Conservation (phyloP, 2,113 vertebrate genomes). For the Pedetes capensis region DNA sequence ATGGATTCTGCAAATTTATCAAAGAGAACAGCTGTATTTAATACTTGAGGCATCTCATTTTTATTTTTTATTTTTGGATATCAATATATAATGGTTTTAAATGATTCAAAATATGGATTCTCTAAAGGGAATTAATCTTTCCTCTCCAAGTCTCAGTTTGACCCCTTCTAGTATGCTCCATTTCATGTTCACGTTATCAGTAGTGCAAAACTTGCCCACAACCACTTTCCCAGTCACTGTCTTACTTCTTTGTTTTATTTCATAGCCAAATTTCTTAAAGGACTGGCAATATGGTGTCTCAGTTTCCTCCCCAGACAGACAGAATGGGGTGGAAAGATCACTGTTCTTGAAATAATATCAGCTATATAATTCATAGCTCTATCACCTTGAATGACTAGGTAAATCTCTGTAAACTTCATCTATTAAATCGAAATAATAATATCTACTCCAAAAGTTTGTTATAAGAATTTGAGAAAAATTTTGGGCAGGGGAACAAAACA, state of each 20-base stretch:
- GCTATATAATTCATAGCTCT: not conserved
- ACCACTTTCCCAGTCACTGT: not conserved
- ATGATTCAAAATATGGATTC: slow-evolving; percentile 10
- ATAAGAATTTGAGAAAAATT: slow-evolving; percentile 31
- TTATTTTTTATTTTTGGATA: not conserved
- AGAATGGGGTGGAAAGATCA: not conserved
- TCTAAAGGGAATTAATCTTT: not conserved
- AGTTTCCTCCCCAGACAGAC: not conserved
- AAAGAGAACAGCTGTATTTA: not conserved
- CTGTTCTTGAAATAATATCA: not conserved
- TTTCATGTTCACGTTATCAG: not conserved
- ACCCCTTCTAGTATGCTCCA: not conserved
- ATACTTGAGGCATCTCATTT: not conserved
- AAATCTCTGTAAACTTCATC: not conserved
- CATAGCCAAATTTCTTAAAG: not conserved
- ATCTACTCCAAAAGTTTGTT: not conserved
- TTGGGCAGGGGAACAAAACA: not conserved
- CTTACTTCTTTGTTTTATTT: slow-evolving; percentile 28
- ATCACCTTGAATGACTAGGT: not conserved
- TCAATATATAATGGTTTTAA: not conserved
- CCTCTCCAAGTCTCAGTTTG: not conserved
- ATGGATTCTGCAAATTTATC: slow-evolving; percentile 38
- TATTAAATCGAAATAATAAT: slow-evolving; percentile 31
- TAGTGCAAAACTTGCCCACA: not conserved
- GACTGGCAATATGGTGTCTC: not conserved